Conservation (phyloP, 2,797 vertebrate genomes). For the Cheracebus regulus region DNA sequence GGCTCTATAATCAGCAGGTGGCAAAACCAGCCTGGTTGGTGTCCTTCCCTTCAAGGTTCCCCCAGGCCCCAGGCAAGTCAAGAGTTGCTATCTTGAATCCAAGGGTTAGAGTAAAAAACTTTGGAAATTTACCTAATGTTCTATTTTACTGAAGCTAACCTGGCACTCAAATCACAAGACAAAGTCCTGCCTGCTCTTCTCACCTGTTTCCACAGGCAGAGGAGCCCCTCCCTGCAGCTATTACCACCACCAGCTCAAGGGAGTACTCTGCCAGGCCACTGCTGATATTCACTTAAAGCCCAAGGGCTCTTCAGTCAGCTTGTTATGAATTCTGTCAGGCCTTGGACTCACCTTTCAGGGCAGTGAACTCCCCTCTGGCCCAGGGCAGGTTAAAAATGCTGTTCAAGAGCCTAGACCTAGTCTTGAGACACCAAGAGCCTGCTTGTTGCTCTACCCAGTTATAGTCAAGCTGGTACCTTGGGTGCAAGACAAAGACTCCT, state of each 20-base stretch:
- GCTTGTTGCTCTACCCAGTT: background rate
- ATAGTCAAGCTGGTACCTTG: background rate
- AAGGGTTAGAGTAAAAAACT: background rate
- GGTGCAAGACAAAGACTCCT: background rate
- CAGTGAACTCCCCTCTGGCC: background rate
- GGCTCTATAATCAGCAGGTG: too few relatives aligned
- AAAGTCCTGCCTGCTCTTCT: background rate
- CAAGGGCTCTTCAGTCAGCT: background rate
- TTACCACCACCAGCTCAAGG: background rate
- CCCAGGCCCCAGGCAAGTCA: background rate
- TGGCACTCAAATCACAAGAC: background rate
- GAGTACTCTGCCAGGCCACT: background rate
- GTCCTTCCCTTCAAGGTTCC: background rate
- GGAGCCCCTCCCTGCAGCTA: background rate
- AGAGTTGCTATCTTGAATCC: background rate
- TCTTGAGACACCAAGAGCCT: background rate
- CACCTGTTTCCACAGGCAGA: background rate
- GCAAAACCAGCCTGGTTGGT: background rate
- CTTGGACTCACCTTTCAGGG: background rate
- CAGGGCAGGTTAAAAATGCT: background rate
- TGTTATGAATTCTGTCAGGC: background rate
- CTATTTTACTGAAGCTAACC: background rate
- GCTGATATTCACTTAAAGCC: background rate
- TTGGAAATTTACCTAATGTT: background rate
- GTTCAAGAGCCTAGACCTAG: background rate